These are phyloP conservation scores for Alca torda DNA, from an alignment of 2,797 vertebrate species.

Conservation along the genomic window DNA sequence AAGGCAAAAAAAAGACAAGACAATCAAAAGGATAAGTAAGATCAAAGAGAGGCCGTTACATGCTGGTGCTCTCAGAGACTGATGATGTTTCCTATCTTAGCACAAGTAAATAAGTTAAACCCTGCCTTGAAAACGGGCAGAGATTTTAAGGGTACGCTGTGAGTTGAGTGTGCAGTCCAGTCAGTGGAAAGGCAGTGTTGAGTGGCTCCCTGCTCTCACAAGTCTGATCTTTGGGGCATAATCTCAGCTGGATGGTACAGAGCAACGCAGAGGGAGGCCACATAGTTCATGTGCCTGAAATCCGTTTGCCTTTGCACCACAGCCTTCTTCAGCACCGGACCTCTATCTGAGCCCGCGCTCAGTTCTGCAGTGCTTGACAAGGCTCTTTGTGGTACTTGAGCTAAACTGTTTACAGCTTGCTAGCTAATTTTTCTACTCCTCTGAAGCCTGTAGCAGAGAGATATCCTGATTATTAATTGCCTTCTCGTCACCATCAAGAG, in stretches of 20 bases:
- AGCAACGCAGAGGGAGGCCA: not conserved
- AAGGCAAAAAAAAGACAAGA: not conserved
- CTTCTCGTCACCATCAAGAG: not conserved
- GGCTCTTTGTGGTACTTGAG: not conserved
- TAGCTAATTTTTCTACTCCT: not conserved
- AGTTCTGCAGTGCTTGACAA: not conserved
- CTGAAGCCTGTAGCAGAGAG: not conserved
- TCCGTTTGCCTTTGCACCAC: not conserved
- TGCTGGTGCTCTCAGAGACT: not conserved
- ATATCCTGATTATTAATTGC: not conserved
- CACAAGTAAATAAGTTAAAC: not conserved
- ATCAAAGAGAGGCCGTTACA: not conserved
- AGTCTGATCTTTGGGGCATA: not conserved
- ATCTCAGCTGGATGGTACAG: not conserved
- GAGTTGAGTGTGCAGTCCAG: not conserved
- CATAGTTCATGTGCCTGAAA: not conserved
- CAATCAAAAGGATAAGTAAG: not conserved
- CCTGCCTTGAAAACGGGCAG: not conserved
- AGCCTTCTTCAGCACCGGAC: not conserved
- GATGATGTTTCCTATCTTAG: not conserved
- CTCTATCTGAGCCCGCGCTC: not conserved
- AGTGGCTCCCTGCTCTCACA: not conserved
- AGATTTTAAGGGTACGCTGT: not conserved
- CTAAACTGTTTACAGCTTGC: not conserved
- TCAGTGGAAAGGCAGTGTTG: not conserved